Base-by-base conservation (phyloP, 2,797 vertebrate genomes). In the Ammospiza maritima region DNA sequence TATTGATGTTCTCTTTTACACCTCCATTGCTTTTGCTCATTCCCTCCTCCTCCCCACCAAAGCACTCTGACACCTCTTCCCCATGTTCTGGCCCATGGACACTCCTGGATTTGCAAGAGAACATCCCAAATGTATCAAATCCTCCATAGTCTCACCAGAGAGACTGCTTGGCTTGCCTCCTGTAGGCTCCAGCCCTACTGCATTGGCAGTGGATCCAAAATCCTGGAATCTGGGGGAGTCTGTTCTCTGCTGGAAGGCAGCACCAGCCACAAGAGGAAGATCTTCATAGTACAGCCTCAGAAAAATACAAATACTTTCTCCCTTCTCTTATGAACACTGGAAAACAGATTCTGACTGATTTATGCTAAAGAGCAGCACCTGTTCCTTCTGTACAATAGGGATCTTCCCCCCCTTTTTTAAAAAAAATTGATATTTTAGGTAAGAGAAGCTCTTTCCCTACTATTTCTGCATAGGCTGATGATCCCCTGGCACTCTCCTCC, bases 41-140 rank as follows among this genome's bases (percentile, higher is more conserved):
- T 88, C 44, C 61, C 57, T 71, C 69, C 67, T 82, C 53, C 44
- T 90, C 64, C 47, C 25, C 50, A 25, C 7, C 6, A 1, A 74
- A 80, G 65, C 38, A 45, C 19, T 79, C 45, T 38, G 58, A 81
- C 36, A 58, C 14, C 26, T 83, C 61, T 65, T 76, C 27, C 11
- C 47, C 9, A 1, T 0, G 3, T 8, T 65, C 42, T 13, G 11
- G 13, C 25, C 47, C 26, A 7, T 0, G 1, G 8, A 7, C 8
- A 6, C n/a, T 60, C 14, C 44, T 26, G 34, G 45, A 56, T 45
- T 36, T 69, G 77, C 45, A 45, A 4, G 15, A 72, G 30, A 74
- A 58, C 30, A 53, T 5, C 27, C 21, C 45, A 44, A 23, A 23
- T 1, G 14, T 4, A 26, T 48, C 36, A 66, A 78, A 36, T 15